Percentiles rank a stretch among this genome's conserved stretches.
Conservation (phyloP, 1,140 invertebrate genomes). For the Probaryconus sp. region DNA sequence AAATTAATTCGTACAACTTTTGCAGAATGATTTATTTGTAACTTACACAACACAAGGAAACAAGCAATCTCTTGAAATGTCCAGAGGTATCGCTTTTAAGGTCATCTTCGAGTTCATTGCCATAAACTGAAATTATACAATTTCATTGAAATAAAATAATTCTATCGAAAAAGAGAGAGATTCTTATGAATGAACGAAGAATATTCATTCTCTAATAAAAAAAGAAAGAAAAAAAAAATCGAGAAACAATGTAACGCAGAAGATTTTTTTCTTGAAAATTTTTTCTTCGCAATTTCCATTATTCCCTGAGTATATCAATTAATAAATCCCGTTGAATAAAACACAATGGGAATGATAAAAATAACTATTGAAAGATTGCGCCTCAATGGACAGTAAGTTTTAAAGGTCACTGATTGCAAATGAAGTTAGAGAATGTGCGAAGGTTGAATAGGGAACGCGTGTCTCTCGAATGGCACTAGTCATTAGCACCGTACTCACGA, state of each 20-base stretch:
- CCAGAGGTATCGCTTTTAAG: constrained; percentile 92
- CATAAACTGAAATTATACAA: constrained; percentile 82
- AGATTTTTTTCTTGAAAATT: too few species aligned
- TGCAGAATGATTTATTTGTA: neutral
- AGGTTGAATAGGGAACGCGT: constrained; percentile 40
- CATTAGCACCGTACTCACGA: constrained; percentile 80
- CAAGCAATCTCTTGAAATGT: constrained; percentile 89
- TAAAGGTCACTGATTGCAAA: constrained; percentile 44
- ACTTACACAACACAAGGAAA: constrained; percentile 85
- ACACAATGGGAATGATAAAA: neutral
- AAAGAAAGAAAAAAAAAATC: too few species aligned
- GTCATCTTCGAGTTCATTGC: constrained; percentile 87
- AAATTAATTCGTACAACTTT: constrained; percentile 9
- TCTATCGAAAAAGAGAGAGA: constrained; percentile 2
- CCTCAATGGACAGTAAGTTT: neutral
- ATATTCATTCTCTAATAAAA: too few species aligned
- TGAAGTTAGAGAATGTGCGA: constrained; percentile 36
- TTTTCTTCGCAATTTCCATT: too few species aligned
- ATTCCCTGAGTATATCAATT: too few species aligned
- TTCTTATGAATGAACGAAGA: neutral
- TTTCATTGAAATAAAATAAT: constrained; percentile 8
- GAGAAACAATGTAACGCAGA: neutral
- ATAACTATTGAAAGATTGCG: constrained; percentile 11
- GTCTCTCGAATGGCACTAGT: neutral
- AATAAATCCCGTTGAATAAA: neutral